A percentile compares a stretch with the other conserved stretches of the same genome.
Conservation (phyloP, 2,113 vertebrate genomes). For the Sebastes schlegelii region DNA sequence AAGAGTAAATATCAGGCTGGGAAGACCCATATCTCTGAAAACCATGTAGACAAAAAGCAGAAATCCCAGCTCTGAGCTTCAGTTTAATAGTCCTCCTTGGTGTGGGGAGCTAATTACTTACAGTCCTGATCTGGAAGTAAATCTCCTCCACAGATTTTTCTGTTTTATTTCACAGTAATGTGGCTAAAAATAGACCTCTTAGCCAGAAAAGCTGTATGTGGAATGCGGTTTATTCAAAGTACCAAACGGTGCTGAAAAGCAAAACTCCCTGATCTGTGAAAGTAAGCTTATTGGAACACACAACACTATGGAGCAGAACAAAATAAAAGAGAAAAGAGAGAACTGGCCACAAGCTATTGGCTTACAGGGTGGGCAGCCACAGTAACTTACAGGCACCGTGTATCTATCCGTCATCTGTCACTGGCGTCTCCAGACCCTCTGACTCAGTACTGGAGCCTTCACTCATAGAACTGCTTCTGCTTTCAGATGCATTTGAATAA, state of each 20-base stretch:
- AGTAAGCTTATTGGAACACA: not conserved
- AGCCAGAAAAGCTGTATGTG: constrained; percentile 34
- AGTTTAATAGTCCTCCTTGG: not conserved
- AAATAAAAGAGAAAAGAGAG: constrained; percentile 1
- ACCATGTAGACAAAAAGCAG: constrained; percentile 12
- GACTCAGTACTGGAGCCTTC: constrained; percentile 9
- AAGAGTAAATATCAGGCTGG: constrained; percentile 3
- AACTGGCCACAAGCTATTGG: not conserved
- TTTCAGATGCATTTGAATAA: constrained; percentile 38
- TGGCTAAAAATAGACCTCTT: constrained; percentile 61
- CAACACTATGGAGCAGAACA: not conserved
- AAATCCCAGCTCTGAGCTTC: constrained; percentile 33
- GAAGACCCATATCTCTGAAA: not conserved
- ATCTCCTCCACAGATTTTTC: constrained; percentile 48
- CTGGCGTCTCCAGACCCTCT: constrained; percentile 3
- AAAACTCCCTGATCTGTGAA: constrained; percentile 29
- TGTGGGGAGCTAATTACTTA: constrained; percentile 48
- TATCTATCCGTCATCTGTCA: constrained; percentile 29
- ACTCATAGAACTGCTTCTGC: constrained; percentile 30
- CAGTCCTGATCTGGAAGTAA: constrained; percentile 54
- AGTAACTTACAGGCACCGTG: not conserved
- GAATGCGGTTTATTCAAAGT: constrained; percentile 62
- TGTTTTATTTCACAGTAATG: constrained; percentile 64
- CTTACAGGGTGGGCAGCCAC: not conserved
- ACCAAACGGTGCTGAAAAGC: constrained; percentile 35